Percentiles rank a stretch among this genome's conserved stretches.
Conservation (phyloP, 2,797 vertebrate genomes). For the Myotis vivesi region DNA sequence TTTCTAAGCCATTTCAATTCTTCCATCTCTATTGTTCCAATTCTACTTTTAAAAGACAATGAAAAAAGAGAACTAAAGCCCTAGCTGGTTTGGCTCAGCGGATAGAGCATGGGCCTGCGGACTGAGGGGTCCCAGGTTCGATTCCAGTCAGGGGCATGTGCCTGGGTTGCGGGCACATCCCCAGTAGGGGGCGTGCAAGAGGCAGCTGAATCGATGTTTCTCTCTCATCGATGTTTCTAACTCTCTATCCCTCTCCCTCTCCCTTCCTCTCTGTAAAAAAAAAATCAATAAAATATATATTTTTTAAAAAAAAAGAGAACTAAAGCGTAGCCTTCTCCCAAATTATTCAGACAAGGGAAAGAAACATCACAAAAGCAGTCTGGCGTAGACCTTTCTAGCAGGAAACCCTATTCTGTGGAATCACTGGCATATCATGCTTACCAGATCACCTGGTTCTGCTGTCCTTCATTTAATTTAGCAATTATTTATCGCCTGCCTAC, state of each 20-base stretch:
- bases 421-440: not conserved
- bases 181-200: too few species aligned
- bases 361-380: not conserved
- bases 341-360: constrained; percentile 10
- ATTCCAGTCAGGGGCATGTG: too few species aligned
- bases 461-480: not conserved
- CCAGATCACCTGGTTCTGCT: not conserved
- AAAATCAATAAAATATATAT: too few species aligned
- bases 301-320: constrained; percentile 20
- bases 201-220: too few species aligned
- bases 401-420: not conserved
- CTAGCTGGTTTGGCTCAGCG: too few species aligned
- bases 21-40: not conserved
- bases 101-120: too few species aligned
- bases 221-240: too few species aligned
- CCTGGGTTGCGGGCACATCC: too few species aligned
- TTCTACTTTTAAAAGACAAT: constrained; percentile 29
- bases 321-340: not conserved
- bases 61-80: constrained; percentile 19
- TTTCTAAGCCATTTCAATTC: not conserved
- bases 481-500: not conserved
- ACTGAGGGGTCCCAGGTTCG: too few species aligned
- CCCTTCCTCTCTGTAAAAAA: too few species aligned
- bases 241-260: too few species aligned
- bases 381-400: not conserved